Evolutionary conservation across 2,113 vertebrate species (phyloP).

Genomic region (Gymnogyps californianus): DNA sequence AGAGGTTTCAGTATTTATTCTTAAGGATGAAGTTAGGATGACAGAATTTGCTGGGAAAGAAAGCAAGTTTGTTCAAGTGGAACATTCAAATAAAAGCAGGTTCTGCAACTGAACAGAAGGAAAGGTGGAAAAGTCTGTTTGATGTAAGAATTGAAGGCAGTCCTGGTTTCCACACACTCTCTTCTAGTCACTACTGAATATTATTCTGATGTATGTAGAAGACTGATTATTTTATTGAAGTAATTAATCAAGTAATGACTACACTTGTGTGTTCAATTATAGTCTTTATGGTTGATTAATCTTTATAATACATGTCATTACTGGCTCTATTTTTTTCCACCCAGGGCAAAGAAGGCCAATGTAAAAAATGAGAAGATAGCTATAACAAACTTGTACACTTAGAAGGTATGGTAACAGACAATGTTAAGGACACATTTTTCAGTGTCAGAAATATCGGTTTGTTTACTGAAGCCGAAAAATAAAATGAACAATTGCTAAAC

Average conservation of each 20-base stretch:
- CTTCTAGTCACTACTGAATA: slow-evolving; percentile 13
- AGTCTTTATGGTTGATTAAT: slow-evolving; percentile 76
- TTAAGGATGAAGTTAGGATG: background rate
- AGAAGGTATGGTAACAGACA: slow-evolving; percentile 9
- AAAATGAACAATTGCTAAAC: slow-evolving; percentile 40
- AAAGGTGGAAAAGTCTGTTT: background rate
- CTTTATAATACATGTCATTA: slow-evolving; percentile 74
- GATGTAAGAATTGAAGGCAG: background rate
- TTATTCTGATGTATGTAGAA: slow-evolving; percentile 67
- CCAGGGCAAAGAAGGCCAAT: slow-evolving; percentile 52
- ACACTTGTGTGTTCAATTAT: slow-evolving; percentile 78
- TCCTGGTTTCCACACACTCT: background rate
- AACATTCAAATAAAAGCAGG: background rate
- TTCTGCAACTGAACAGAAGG: background rate
- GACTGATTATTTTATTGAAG: slow-evolving; percentile 70
- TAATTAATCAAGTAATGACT: slow-evolving; percentile 82
- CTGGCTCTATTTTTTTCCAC: slow-evolving; percentile 51
- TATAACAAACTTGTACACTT: slow-evolving; percentile 47
- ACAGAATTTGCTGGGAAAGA: background rate
- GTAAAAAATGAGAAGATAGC: slow-evolving; percentile 39
- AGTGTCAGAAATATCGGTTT: slow-evolving; percentile 64
- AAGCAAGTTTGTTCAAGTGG: background rate
- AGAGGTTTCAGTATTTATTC: background rate
- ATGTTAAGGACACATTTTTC: slow-evolving; percentile 54
- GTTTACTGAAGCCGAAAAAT: slow-evolving; percentile 62